Evolutionary conservation across 2,888 invertebrate genomes (phyloP).

Genomic region (Synanthedon vespiformis): DNA sequence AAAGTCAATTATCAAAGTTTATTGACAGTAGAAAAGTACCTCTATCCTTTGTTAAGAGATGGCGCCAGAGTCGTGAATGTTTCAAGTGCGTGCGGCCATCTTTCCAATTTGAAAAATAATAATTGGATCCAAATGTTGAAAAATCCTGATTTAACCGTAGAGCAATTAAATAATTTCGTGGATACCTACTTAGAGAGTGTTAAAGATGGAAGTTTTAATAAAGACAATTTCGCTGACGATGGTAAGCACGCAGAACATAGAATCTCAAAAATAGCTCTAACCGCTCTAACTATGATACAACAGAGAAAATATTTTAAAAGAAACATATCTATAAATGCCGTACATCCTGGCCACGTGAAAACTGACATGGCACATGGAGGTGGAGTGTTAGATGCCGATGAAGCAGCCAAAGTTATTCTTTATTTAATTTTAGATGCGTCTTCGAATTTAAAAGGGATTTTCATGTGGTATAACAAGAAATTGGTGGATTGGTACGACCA

Average conservation of each 20-base stretch:
- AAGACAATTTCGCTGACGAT: constrained; percentile 49
- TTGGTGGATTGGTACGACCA: constrained; percentile 73
- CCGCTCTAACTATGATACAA: constrained; percentile 48
- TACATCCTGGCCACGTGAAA: constrained; percentile 46
- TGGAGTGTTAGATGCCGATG: constrained; percentile 71
- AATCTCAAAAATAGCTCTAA: constrained; percentile 51
- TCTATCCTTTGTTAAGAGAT: constrained; percentile 77
- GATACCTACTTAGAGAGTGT: constrained; percentile 50
- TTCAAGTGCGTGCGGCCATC: constrained; percentile 62
- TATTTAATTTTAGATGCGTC: constrained; percentile 74
- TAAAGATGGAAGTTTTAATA: constrained; percentile 46
- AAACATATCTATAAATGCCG: constrained; percentile 51
- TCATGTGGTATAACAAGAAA: constrained; percentile 72
- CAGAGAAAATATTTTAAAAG: constrained; percentile 38
- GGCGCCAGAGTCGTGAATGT: constrained; percentile 82
- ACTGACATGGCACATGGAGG: constrained; percentile 64
- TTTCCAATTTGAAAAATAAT: constrained; percentile 49
- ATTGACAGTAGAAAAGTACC: constrained; percentile 41
- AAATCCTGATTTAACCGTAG: constrained; percentile 34
- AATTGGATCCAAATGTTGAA: constrained; percentile 38
- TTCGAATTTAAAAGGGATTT: constrained; percentile 72
- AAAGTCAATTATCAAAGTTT: constrained; percentile 50
- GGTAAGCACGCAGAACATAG: constrained; percentile 59
- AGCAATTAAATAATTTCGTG: constrained; percentile 47
- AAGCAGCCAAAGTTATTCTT: constrained; percentile 66